Evolutionary conservation across 2,797 vertebrate genomes (phyloP), one percentile per base, ranked within the genome.

Genomic region (Halcyon chelicuti): DNA sequence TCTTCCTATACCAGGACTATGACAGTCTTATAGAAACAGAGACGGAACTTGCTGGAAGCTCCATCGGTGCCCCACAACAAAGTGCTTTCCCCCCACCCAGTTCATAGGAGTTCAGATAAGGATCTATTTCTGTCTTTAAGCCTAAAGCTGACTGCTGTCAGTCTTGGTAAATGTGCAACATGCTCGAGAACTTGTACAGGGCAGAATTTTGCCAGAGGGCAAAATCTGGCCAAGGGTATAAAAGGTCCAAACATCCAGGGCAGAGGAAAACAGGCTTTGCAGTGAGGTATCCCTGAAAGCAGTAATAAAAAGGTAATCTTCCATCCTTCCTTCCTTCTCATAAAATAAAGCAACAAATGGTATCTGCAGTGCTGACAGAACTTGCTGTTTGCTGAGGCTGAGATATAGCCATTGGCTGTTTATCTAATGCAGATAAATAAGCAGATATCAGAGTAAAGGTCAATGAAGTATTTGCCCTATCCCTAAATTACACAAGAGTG

Each of bases 371-470:
- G 82, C 76, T 94, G 91, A 87, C 70, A 96, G 84, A 96, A 86
- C 31, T 42, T 68, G 42, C 55, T 96, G 72, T 94, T 94, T 96
- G 90, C 91, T 5, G 23, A 96, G 90, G 73, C 60, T 90, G 67
- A 91, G 81, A 29, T 92, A 86, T n/a, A 94, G 91, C 81, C 90
- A 73, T 77, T 37, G 91, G 60, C 85, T 97, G 82, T 93, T 96
- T 96, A 78, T 67, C 88, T 83, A 94, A 55, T n/a, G 33, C 70
- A 93, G 89, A 95, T 96, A 96, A 94, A 95, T 58, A 91, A 86
- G 91, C 61, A 94, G 88, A 86, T 96, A 87, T 71, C 73, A 85
- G 88, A 85, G 68, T 88, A 97, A 97, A 96, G 94, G 95, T 96
- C 96, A 96, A 54, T 42, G 71, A 81, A 92, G 75, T 82, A 92